Conservation (phyloP, 2,113 vertebrate species). For the Numida meleagris region DNA sequence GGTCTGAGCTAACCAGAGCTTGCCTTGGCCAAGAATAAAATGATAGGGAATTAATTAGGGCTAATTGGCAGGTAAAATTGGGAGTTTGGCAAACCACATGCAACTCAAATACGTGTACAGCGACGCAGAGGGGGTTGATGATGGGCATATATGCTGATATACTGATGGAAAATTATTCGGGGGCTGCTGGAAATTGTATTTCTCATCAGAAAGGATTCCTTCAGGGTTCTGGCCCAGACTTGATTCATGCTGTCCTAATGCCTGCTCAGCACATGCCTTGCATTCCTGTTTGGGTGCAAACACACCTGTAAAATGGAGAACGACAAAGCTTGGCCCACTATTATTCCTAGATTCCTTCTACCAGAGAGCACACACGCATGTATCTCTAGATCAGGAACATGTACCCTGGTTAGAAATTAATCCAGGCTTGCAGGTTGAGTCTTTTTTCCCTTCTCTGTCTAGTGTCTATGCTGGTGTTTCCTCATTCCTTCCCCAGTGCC, state of each 20-base stretch:
- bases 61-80: not conserved
- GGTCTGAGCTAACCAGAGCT: not conserved
- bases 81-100: not conserved
- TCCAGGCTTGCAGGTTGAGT: constrained; percentile 16
- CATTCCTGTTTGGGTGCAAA: constrained; percentile 30
- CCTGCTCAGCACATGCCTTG: not conserved
- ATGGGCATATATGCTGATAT: not conserved
- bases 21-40: not conserved
- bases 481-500: constrained; percentile 43
- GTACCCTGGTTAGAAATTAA: not conserved
- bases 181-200: not conserved
- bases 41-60: not conserved
- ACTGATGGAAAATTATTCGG: not conserved
- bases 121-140: not conserved
- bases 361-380: not conserved
- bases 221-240: not conserved
- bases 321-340: not conserved
- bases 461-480: not conserved
- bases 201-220: not conserved
- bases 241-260: not conserved
- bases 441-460: not conserved
- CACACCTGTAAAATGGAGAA: not conserved
- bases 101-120: not conserved
- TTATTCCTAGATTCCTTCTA: constrained; percentile 22
- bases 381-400: constrained; percentile 24